These are phyloP conservation scores for Cyphomyrus discorhynchus DNA, from an alignment of 2,113 vertebrate genomes.

Conservation along the genomic window DNA sequence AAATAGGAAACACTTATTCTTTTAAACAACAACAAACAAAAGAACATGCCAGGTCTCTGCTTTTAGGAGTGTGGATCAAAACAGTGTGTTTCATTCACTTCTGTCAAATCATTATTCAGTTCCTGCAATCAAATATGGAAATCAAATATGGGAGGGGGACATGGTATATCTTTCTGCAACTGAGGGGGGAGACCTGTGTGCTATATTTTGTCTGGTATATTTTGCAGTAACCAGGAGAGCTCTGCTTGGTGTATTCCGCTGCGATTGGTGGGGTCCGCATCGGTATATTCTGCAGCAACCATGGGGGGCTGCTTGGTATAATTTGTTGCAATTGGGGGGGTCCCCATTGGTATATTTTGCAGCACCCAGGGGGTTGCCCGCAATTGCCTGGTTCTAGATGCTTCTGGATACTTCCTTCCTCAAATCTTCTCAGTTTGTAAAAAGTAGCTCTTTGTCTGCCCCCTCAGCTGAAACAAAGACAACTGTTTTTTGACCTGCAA, in stretches of 20 bases:
- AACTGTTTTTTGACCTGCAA: not conserved
- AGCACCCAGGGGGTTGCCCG: no score
- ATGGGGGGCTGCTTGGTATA: not conserved
- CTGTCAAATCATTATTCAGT: not conserved
- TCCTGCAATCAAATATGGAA: not conserved
- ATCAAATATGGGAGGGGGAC: not conserved
- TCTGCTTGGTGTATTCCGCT: no score
- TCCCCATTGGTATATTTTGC: not conserved
- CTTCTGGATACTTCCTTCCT: not conserved
- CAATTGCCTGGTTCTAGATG: not conserved
- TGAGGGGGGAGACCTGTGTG: not conserved
- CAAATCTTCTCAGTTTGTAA: not conserved
- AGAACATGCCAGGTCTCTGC: not conserved
- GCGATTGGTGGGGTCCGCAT: not conserved
- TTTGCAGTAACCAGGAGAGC: no score
- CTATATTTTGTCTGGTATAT: not conserved
- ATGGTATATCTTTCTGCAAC: not conserved
- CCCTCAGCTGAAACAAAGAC: not conserved
- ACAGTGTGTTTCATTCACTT: not conserved
- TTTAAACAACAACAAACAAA: constrained; percentile 1
- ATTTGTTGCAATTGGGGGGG: not conserved
- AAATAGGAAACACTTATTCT: constrained; percentile 3
- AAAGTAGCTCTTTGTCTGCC: not conserved
- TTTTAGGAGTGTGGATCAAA: not conserved
- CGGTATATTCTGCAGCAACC: not conserved